These are phyloP conservation scores for Actenoides lindsayi DNA, from an alignment of 2,113 vertebrate genomes.

Conservation along the genomic window DNA sequence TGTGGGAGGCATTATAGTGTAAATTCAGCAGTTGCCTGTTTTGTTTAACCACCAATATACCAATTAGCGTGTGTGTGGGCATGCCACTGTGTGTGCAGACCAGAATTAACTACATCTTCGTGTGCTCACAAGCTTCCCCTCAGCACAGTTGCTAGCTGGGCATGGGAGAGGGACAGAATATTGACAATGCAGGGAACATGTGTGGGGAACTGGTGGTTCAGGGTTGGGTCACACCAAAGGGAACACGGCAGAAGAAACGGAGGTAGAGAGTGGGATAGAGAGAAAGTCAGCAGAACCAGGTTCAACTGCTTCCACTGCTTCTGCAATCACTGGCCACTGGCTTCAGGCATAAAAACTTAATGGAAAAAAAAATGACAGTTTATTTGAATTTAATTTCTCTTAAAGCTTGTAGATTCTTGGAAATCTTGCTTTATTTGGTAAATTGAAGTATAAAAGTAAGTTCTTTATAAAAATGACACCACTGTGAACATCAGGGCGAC, in stretches of 20 bases:
- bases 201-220: neutral
- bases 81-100: neutral
- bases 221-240: neutral
- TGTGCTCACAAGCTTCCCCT: neutral
- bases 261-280: neutral
- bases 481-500: neutral
- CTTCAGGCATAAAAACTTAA: neutral
- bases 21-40: constrained; percentile 39
- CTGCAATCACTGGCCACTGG: neutral
- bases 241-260: neutral
- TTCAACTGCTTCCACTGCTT: neutral
- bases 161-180: neutral
- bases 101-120: constrained; percentile 21
- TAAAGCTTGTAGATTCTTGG: neutral
- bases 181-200: neutral
- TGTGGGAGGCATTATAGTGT: constrained; percentile 20
- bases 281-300: neutral
- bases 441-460: neutral
- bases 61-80: neutral
- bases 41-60: constrained; percentile 20
- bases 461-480: neutral
- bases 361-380: neutral
- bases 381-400: neutral
- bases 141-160: neutral
- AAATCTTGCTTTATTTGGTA: neutral